These are phyloP conservation scores for Amazona guildingii DNA, from an alignment of 2,113 vertebrate species.

Conservation along the genomic window DNA sequence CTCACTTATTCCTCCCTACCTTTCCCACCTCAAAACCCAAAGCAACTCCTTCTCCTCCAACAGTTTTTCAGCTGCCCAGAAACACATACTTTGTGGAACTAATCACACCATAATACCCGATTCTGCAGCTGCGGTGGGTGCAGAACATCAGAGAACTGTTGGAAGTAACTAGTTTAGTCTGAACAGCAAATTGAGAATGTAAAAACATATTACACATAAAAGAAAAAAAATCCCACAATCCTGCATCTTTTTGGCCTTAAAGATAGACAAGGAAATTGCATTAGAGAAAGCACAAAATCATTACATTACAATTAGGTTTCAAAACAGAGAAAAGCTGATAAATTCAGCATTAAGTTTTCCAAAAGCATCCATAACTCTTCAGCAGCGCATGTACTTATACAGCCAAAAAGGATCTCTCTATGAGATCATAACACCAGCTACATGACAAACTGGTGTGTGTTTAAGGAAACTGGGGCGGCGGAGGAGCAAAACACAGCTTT, in stretches of 20 bases:
- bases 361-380: not conserved
- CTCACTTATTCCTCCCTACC: not conserved
- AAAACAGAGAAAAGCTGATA: not conserved
- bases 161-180: not conserved
- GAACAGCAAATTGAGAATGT: not conserved
- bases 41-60: not conserved
- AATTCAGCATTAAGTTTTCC: not conserved
- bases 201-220: not conserved
- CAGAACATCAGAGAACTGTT: not conserved
- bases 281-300: fast-evolving
- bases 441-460: not conserved
- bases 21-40: not conserved
- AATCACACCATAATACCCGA: fast-evolving
- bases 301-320: not conserved
- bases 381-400: not conserved
- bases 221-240: not conserved
- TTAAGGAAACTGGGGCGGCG: slow-evolving; percentile 25
- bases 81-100: not conserved
- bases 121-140: fast-evolving
- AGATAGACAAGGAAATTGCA: not conserved
- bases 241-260: not conserved
- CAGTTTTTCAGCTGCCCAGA: not conserved
- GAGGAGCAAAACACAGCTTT: not conserved
- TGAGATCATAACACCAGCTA: not conserved
- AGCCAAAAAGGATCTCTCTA: not conserved